Conservation (phyloP, 2,797 vertebrate genomes). For the Gadopsis bispinosus region DNA sequence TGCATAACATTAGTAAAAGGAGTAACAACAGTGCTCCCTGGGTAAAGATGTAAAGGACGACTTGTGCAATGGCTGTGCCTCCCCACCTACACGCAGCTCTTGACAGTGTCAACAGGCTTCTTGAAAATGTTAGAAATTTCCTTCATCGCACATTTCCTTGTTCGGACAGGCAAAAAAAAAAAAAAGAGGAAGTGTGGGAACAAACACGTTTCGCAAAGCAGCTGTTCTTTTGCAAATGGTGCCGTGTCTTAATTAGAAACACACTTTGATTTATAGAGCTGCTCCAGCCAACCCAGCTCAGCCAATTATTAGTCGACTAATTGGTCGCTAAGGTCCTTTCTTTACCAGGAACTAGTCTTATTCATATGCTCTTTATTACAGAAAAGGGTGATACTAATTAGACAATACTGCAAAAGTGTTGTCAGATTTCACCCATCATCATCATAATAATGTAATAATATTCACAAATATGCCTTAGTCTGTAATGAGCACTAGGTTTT, state of each 20-base stretch:
- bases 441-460: neutral
- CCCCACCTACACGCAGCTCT: neutral
- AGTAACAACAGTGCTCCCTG: constrained; percentile 11
- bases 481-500: neutral
- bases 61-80: constrained; percentile 8
- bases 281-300: neutral
- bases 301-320: neutral
- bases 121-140: constrained; percentile 23
- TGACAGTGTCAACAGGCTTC: constrained; percentile 11
- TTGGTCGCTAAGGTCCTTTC: neutral
- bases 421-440: neutral
- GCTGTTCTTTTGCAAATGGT: constrained; percentile 12
- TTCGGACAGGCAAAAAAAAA: neutral
- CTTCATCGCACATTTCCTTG: neutral
- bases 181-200: constrained; percentile 40
- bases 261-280: neutral
- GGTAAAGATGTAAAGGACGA: neutral
- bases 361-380: neutral
- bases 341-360: neutral
- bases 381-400: neutral
- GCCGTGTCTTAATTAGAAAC: neutral
- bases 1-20: constrained; percentile 11
- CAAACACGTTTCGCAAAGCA: constrained; percentile 1
- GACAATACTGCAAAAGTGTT: neutral
- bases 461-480: neutral